Percentiles rank a stretch among this genome's conserved stretches.
Conservation (phyloP, 2,113 vertebrate species). For the Oriolus oriolus region DNA sequence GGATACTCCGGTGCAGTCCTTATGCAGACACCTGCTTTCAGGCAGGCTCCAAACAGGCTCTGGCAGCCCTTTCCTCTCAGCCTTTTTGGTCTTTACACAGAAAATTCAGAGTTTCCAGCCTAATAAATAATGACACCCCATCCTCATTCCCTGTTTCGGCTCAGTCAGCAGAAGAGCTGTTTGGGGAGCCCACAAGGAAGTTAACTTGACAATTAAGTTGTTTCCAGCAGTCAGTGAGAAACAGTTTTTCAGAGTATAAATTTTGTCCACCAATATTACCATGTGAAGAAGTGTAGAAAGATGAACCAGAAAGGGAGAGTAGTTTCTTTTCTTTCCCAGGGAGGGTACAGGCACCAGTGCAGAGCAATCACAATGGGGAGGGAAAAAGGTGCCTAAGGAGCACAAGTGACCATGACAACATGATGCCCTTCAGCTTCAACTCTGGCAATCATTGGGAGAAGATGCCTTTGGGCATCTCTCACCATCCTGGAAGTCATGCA, state of each 20-base stretch:
- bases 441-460: background rate
- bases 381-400: background rate
- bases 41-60: background rate
- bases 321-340: background rate
- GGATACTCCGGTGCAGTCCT: background rate
- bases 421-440: background rate
- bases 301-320: background rate
- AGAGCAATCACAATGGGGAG: background rate
- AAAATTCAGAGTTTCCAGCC: background rate
- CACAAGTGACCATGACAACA: background rate
- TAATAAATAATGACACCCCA: rapidly evolving
- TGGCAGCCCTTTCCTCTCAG: background rate
- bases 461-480: background rate
- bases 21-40: background rate
- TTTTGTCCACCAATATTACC: background rate
- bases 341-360: background rate
- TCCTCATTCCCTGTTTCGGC: background rate
- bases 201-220: background rate
- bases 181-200: background rate
- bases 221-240: background rate
- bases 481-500: background rate
- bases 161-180: background rate
- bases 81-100: background rate
- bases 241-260: background rate
- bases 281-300: background rate